Percentiles rank a stretch among this genome's conserved stretches.
Conservation (phyloP, 1,140 invertebrate genomes). For the Harlomillsia oculata region DNA sequence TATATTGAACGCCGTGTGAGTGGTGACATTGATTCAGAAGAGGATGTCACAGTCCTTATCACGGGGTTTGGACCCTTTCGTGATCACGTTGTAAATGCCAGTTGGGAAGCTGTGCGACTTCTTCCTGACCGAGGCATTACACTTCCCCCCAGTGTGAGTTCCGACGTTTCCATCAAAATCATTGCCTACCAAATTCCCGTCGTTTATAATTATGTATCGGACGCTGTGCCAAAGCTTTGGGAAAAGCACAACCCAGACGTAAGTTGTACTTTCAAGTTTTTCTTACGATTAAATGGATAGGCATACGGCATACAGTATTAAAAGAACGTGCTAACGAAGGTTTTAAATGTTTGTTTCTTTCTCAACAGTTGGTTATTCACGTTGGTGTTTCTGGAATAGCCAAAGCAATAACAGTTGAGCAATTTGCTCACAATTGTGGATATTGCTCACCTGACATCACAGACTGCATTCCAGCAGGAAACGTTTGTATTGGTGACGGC, state of each 20-base stretch:
- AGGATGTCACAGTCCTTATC: neutral
- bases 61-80: constrained; percentile 46
- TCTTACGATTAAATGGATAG: neutral
- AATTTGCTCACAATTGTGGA: constrained; percentile 43
- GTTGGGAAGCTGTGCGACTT: constrained; percentile 42
- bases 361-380: constrained; percentile 44
- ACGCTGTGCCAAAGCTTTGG: constrained; percentile 38
- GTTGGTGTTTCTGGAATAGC: constrained; percentile 47
- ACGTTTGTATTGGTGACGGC: constrained; percentile 37
- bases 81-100: constrained; percentile 43
- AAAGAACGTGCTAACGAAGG: no score
- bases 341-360: constrained; percentile 14
- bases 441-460: constrained; percentile 41
- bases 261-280: constrained; percentile 12
- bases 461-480: constrained; percentile 39
- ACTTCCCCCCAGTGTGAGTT: constrained; percentile 30
- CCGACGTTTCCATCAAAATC: constrained; percentile 25
- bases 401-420: constrained; percentile 43
- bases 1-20: constrained; percentile 7
- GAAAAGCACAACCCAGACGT: constrained; percentile 38
- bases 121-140: constrained; percentile 37
- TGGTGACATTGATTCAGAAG: constrained; percentile 4
- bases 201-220: constrained; percentile 38
- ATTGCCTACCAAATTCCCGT: constrained; percentile 38
- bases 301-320: no score